These are phyloP conservation scores for Ictalurus punctatus DNA, from an alignment of 2,113 vertebrate genomes.

Conservation along the genomic window DNA sequence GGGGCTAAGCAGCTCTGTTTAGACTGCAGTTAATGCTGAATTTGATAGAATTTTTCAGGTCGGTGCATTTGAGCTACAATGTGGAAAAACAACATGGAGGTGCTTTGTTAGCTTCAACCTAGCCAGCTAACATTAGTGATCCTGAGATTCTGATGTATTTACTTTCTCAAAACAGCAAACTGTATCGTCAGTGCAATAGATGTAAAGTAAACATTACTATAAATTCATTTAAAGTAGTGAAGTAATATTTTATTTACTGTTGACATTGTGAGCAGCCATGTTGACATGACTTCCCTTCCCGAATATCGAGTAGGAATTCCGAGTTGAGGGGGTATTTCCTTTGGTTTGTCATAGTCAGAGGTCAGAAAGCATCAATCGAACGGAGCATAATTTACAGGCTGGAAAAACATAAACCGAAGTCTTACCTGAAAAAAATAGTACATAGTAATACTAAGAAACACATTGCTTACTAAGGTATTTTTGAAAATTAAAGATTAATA, in stretches of 20 bases:
- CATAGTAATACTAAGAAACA: not conserved
- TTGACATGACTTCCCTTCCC: not conserved
- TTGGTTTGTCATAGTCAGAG: not conserved
- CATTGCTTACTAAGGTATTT: not conserved
- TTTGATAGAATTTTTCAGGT: not conserved
- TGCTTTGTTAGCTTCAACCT: not conserved
- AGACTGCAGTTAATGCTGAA: not conserved
- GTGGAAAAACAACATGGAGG: not conserved
- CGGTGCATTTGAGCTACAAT: not conserved
- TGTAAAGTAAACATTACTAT: too few species aligned
- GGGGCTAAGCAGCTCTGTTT: not conserved
- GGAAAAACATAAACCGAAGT: not conserved
- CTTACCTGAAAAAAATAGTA: not conserved
- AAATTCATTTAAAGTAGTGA: too few species aligned
- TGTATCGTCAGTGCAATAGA: too few species aligned
- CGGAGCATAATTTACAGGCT: not conserved
- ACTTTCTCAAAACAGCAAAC: too few species aligned
- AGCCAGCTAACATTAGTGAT: not conserved
- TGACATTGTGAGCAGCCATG: not conserved
- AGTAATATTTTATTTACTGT: not conserved
- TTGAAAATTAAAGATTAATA: not conserved
- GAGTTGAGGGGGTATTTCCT: not conserved
- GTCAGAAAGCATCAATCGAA: not conserved
- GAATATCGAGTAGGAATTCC: not conserved
- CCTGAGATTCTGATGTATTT: not conserved